Evolutionary conservation across 2,888 invertebrate genomes (phyloP), one percentile per base, ranked within the genome.

Genomic region (Calliscelio sp.): DNA sequence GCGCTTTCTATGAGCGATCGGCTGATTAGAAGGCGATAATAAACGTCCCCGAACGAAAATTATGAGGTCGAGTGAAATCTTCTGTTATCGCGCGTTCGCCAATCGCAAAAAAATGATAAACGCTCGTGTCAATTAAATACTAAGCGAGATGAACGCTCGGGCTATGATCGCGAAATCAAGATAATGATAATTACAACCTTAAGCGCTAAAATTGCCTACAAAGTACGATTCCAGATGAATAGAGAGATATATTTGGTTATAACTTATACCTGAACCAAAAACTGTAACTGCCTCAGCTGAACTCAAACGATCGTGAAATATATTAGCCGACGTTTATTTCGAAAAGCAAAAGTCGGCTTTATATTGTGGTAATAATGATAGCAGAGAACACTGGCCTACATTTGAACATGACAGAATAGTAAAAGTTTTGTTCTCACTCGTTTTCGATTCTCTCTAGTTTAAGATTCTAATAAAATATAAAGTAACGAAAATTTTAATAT

Each of bases 11-110:
- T 71, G 38, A 55, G n/a, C 61, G 81, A 77, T 77, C 63, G 57
- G 49, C 81, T 55, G 81, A 81, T 81, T 81, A 81, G 63, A 70
- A 44, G 44, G 49, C 71, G 81, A 81, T 77, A 81, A 77, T 70
- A 81, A 81, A 81, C 81, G 77, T 81, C 81, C 11, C 57, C 20
- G 32, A 28, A 20, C 38, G 61, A 75, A 77, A 75, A 75, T 81
- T 81, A 81, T 81, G 77, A 81, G 75, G 70, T 70, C 70, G 63
- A 70, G 81, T 77, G 81, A 82, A 82, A 82, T 81, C 68, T 18
- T 25, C 71, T 51, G 59, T 73, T 82, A 82, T 81, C 81, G 81
- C 24, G 18, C 24, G 28, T 57, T 35, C 20, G 35, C 7, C 81
- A 16, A 78, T 68, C 78, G 53, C 66, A 71, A 78, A 78, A n/a